These are phyloP conservation scores for Lutra lutra DNA, from an alignment of 2,797 vertebrate species.

Conservation along the genomic window DNA sequence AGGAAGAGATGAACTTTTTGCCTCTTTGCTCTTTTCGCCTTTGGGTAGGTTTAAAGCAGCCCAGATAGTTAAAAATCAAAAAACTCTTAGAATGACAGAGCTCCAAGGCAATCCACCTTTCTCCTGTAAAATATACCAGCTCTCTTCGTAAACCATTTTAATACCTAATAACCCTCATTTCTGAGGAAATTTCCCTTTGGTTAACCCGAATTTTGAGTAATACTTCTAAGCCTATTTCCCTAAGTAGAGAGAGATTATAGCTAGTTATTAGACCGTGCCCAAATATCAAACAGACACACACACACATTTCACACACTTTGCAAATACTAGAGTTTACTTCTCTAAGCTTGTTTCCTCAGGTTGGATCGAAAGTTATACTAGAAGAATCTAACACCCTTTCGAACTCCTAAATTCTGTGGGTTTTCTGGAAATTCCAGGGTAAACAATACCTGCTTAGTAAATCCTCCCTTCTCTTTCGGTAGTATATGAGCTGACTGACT, in stretches of 20 bases:
- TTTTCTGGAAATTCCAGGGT: not conserved
- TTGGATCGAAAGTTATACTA: not conserved
- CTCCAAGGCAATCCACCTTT: not conserved
- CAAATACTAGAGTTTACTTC: not conserved
- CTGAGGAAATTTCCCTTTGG: not conserved
- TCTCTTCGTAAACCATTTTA: not conserved
- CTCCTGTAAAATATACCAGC: not conserved
- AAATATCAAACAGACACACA: not conserved
- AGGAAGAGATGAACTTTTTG: constrained; percentile 8
- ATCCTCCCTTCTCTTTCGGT: not conserved
- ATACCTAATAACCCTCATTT: not conserved
- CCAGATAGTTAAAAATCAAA: constrained; percentile 12
- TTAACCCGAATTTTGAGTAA: not conserved
- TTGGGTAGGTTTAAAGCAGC: not conserved
- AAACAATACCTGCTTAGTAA: not conserved
- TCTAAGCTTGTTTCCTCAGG: not conserved
- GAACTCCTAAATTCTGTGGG: constrained; percentile 6
- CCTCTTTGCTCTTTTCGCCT: constrained; percentile 10
- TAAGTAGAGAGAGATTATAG: not conserved
- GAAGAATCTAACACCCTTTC: not conserved
- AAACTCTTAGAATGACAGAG: not conserved
- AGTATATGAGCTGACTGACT: not conserved
- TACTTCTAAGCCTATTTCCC: not conserved
- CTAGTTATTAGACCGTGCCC: not conserved
- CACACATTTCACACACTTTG: not conserved